A percentile compares a stretch with the other conserved stretches of the same genome.
These are phyloP conservation scores for Tylochromis polylepis DNA, from an alignment of 2,113 vertebrate genomes.

Conservation along the genomic window DNA sequence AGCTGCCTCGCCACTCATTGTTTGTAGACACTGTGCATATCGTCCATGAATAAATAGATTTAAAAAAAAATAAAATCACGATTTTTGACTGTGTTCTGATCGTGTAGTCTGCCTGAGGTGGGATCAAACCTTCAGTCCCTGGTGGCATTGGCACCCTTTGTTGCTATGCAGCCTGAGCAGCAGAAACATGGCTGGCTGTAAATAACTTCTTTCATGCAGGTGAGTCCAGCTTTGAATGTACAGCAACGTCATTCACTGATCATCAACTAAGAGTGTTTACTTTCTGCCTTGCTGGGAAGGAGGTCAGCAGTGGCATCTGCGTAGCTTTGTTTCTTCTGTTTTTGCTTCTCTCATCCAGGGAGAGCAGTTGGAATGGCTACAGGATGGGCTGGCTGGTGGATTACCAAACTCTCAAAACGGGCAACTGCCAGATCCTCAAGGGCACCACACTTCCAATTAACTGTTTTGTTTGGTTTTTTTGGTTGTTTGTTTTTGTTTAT, in stretches of 20 bases:
- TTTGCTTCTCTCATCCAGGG: background rate
- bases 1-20: background rate
- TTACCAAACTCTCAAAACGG: background rate
- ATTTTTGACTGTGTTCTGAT: background rate
- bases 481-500: background rate
- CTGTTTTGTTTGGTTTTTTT: background rate
- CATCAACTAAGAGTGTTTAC: background rate
- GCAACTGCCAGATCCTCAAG: background rate
- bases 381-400: background rate
- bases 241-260: background rate
- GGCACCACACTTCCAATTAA: background rate
- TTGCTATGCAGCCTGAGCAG: constrained; percentile 25
- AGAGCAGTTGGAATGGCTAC: background rate
- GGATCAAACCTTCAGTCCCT: background rate
- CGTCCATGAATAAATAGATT: background rate
- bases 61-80: background rate
- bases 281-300: background rate
- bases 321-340: background rate
- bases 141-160: constrained; percentile 1
- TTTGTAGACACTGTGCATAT: background rate
- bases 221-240: constrained; percentile 5
- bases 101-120: background rate
- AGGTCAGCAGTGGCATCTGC: background rate
- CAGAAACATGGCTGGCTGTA: constrained; percentile 7
- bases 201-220: constrained; percentile 1